Percentiles rank a stretch among this genome's conserved stretches.
phyloP scores from a whole-genome alignment of 2,888 invertebrate species.

The Melanargia galathea region DNA sequence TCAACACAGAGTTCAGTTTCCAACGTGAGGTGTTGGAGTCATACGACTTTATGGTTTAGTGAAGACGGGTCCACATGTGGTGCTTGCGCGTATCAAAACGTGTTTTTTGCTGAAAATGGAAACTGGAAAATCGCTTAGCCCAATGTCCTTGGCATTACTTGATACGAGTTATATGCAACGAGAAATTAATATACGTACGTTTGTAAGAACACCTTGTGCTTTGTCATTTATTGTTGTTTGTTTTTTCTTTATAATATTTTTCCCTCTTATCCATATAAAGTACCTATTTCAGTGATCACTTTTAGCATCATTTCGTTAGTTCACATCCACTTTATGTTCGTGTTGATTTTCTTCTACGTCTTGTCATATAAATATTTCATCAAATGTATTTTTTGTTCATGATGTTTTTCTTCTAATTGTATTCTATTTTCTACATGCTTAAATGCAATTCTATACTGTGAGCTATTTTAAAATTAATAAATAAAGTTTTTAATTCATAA shows the following conservation, averaged over 20 bases:
- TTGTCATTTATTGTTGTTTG: slow-evolving; percentile 11
- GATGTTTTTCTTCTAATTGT: too few relatives aligned
- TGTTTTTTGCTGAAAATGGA: slow-evolving; percentile 80
- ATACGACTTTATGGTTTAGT: slow-evolving; percentile 4
- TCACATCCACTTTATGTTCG: too few relatives aligned
- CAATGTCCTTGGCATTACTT: slow-evolving; percentile 69
- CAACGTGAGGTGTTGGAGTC: background rate
- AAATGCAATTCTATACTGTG: too few relatives aligned
- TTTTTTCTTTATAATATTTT: slow-evolving; percentile 6
- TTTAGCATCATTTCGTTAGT: background rate
- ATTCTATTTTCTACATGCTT: too few relatives aligned
- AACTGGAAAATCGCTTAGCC: slow-evolving; percentile 71
- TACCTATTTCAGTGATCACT: background rate
- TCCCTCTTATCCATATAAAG: background rate
- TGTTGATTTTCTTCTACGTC: too few relatives aligned
- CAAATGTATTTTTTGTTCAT: too few relatives aligned
- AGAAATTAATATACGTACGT: slow-evolving; percentile 32
- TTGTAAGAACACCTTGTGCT: slow-evolving; percentile 22
- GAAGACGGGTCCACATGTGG: slow-evolving; percentile 45
- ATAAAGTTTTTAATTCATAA: too few relatives aligned
- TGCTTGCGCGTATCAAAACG: slow-evolving; percentile 57
- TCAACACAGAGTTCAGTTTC: slow-evolving; percentile 9
- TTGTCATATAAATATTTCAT: too few relatives aligned
- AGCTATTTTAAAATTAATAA: too few relatives aligned
- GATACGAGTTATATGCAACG: slow-evolving; percentile 45